A percentile compares a stretch with the other conserved stretches of the same genome.
Evolutionary conservation across 2,113 vertebrate species (phyloP).

Genomic region (Scatophagus argus): DNA sequence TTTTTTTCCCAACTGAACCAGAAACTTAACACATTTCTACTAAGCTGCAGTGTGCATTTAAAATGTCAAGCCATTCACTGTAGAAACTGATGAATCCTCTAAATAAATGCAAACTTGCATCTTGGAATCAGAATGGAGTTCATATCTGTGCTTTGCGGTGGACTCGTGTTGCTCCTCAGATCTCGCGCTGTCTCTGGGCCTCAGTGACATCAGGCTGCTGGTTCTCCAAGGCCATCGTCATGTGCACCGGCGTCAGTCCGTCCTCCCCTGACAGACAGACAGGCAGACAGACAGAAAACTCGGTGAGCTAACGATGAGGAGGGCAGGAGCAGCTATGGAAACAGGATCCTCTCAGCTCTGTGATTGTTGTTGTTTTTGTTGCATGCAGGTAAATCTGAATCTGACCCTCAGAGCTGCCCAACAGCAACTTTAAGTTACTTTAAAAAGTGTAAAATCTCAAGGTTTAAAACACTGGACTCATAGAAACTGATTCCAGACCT

Average conservation of each 20-base stretch:
- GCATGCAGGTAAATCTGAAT: too few species aligned
- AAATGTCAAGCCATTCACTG: not conserved
- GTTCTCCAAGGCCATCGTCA: constrained; percentile 69
- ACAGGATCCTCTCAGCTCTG: not conserved
- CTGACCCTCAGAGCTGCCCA: not conserved
- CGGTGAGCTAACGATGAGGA: not conserved
- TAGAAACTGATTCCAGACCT: constrained; percentile 50
- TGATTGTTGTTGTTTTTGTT: too few species aligned
- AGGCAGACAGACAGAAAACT: not conserved
- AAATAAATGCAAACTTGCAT: constrained; percentile 20
- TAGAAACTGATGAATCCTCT: not conserved
- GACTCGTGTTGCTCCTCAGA: constrained; percentile 43
- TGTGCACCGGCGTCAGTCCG: constrained; percentile 60
- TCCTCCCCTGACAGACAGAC: constrained; percentile 49
- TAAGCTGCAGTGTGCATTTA: not conserved
- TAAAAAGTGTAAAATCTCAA: not conserved
- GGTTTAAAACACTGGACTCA: not conserved
- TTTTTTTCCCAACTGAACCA: constrained; percentile 25
- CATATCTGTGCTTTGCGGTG: not conserved
- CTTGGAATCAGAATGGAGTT: constrained; percentile 2
- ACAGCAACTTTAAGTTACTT: not conserved
- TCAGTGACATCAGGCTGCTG: constrained; percentile 43
- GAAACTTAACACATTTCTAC: not conserved
- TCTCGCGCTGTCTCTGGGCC: constrained; percentile 33
- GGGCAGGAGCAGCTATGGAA: not conserved